These are phyloP conservation scores for Scaptodrosophila latifasciaeformis DNA, from an alignment of 2,888 invertebrate genomes.

Conservation along the genomic window DNA sequence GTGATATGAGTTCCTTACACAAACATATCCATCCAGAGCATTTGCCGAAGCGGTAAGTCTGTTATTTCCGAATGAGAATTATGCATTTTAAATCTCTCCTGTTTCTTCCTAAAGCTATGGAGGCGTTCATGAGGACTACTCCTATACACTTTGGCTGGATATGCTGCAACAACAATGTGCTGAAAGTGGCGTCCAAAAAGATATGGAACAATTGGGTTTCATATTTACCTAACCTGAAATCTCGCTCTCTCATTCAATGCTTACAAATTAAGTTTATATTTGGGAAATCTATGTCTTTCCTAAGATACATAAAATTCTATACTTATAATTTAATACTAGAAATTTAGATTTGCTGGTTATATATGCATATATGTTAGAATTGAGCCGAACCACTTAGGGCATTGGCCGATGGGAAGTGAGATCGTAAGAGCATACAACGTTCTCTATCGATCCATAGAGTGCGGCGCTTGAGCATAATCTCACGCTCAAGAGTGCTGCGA, in stretches of 20 bases:
- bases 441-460: constrained; percentile 80
- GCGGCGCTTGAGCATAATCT: constrained; percentile 81
- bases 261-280: too few species aligned
- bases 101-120: constrained; percentile 68
- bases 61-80: not conserved
- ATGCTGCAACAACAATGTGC: constrained; percentile 76
- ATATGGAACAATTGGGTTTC: constrained; percentile 80
- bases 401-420: constrained; percentile 80
- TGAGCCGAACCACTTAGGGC: constrained; percentile 76
- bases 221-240: constrained; percentile 72
- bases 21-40: constrained; percentile 82
- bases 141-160: constrained; percentile 85
- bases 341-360: too few species aligned
- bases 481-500: constrained; percentile 78
- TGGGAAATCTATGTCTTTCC: too few species aligned
- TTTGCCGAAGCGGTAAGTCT: constrained; percentile 79
- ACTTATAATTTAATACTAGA: too few species aligned
- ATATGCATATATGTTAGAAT: constrained; percentile 2
- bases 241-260: not conserved
- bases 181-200: constrained; percentile 78
- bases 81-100: not conserved
- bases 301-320: too few species aligned
- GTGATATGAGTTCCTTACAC: constrained; percentile 83
- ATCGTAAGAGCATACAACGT: constrained; percentile 78
- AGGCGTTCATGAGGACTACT: constrained; percentile 80